Conservation (phyloP, 2,113 vertebrate species). For the Colossoma macropomum region DNA sequence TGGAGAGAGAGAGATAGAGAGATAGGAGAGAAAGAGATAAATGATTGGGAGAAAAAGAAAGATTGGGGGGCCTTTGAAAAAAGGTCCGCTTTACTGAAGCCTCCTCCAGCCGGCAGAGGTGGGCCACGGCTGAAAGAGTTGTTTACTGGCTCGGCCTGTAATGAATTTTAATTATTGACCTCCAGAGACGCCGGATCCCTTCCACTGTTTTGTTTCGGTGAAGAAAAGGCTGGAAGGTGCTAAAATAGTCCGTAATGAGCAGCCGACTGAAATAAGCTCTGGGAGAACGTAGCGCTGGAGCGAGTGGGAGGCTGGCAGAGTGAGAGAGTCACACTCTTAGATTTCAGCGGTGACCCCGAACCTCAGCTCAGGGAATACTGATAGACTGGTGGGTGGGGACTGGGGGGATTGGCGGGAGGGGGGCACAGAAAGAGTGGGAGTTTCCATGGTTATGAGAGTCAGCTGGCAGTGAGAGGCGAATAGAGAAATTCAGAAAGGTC, state of each 20-base stretch:
- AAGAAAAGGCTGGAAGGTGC: background rate
- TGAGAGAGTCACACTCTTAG: slow-evolving; percentile 3
- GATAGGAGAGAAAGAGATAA: background rate
- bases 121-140: background rate
- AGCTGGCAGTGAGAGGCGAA: too few relatives aligned
- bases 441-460: slow-evolving; percentile 53
- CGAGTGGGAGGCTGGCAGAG: background rate
- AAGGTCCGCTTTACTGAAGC: background rate
- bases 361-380: background rate
- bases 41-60: slow-evolving; percentile 14
- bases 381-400: slow-evolving; percentile 3
- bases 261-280: background rate
- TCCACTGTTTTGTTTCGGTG: background rate
- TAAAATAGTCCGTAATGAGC: background rate
- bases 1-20: background rate
- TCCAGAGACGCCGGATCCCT: background rate
- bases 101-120: background rate
- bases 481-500: background rate
- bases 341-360: background rate
- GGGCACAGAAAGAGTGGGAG: slow-evolving; percentile 26
- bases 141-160: slow-evolving; percentile 18
- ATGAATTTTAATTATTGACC: slow-evolving; percentile 41
- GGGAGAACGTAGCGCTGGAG: background rate
- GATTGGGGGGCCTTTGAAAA: background rate
- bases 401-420: background rate